Percentiles rank a stretch among this genome's conserved stretches.
Conservation (phyloP, 2,888 invertebrate species). For the Thera obeliscata region DNA sequence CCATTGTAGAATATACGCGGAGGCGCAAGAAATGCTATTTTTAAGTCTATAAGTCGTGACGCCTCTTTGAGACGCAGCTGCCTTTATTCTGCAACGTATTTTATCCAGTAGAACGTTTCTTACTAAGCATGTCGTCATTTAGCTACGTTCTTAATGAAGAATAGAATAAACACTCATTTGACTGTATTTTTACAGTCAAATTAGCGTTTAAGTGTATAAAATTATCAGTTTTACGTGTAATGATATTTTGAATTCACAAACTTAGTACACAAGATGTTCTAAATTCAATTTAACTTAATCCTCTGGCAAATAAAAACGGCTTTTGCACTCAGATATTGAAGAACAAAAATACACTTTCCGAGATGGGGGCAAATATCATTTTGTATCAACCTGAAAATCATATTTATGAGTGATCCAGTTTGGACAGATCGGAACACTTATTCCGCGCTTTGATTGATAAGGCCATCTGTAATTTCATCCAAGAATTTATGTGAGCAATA, state of each 20-base stretch:
- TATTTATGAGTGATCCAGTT: not conserved
- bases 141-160: not conserved
- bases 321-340: too few relatives aligned
- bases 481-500: constrained; percentile 40
- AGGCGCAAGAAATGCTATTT: constrained; percentile 17
- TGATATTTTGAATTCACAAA: too few relatives aligned
- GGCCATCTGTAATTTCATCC: constrained; percentile 16
- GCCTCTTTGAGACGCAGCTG: not conserved
- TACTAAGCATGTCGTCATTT: not conserved
- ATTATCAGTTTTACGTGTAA: too few relatives aligned
- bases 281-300: too few relatives aligned
- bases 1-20: constrained; percentile 22
- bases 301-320: too few relatives aligned
- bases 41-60: constrained; percentile 20
- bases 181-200: too few relatives aligned
- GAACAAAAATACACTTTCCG: too few relatives aligned
- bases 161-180: too few relatives aligned
- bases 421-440: not conserved
- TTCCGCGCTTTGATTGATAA: constrained; percentile 3
- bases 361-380: too few relatives aligned
- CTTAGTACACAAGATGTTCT: too few relatives aligned
- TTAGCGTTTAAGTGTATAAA: too few relatives aligned
- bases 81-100: not conserved
- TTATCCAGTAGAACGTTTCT: not conserved
- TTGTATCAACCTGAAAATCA: too few relatives aligned